phyloP scores from a whole-genome alignment of 2,113 vertebrate genomes.

The Paramormyrops kingsleyae region DNA sequence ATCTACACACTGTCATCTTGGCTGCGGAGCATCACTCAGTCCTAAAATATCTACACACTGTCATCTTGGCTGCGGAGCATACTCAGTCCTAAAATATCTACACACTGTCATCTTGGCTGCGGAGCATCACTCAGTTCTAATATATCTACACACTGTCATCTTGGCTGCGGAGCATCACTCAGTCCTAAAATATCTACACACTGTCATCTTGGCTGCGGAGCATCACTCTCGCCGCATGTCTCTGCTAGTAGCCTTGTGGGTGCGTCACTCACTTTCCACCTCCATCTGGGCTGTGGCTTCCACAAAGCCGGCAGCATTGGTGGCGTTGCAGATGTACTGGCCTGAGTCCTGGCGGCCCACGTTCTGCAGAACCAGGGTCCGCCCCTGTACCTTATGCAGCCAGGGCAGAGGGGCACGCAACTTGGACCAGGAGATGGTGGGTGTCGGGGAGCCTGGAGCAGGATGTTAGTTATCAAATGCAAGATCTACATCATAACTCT shows the following conservation, averaged over 20 bases:
- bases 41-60: too few relatives aligned
- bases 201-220: neutral
- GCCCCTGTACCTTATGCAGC: conserved; percentile 71
- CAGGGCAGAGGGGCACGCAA: conserved; percentile 87
- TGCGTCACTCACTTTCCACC: conserved; percentile 76
- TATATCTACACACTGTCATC: neutral
- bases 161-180: neutral
- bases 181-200: neutral
- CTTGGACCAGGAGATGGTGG: conserved; percentile 86
- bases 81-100: neutral
- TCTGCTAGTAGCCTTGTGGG: neutral
- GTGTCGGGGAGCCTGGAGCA: conserved; percentile 67
- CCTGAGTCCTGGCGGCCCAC: conserved; percentile 91
- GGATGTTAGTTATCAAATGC: neutral
- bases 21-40: neutral
- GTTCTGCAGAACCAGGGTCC: conserved; percentile 70
- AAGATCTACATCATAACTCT: neutral
- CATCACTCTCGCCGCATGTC: neutral
- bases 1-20: neutral
- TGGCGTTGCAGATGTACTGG: conserved; percentile 95
- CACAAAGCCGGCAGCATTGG: conserved; percentile 61
- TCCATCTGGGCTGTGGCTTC: conserved; percentile 78
- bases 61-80: neutral
- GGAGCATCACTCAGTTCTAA: neutral
- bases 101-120: neutral